Evolutionary conservation across 2,797 vertebrate genomes (phyloP).

Genomic region (Myotis planiceps): DNA sequence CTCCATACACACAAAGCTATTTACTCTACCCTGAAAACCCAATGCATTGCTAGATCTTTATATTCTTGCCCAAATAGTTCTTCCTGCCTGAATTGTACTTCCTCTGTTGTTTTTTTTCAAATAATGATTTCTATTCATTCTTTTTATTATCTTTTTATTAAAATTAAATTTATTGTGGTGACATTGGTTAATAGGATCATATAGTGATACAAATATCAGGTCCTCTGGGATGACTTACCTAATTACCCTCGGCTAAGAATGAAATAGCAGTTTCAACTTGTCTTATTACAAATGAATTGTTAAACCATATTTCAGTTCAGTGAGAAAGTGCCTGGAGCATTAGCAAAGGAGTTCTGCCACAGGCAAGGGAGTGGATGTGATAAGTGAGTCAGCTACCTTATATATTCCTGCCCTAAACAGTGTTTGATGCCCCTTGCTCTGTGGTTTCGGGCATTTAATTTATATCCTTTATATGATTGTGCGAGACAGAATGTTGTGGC

Average conservation of each 20-base stretch:
- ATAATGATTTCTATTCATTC: not conserved
- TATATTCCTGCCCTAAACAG: not conserved
- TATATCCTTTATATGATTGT: not conserved
- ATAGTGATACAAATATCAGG: not conserved
- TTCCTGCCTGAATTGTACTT: constrained; percentile 7
- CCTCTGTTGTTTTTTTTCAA: not conserved
- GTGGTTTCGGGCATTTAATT: not conserved
- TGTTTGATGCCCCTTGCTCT: not conserved
- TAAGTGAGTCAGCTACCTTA: not conserved
- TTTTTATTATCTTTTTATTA: not conserved
- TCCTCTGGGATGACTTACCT: not conserved
- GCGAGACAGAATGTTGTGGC: not conserved
- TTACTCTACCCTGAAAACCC: constrained; percentile 1
- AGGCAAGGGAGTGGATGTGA: not conserved
- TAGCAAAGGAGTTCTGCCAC: not conserved
- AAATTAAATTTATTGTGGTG: not conserved
- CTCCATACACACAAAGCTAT: not conserved
- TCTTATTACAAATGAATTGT: constrained; percentile 44
- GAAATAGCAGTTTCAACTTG: not conserved
- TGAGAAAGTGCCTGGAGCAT: not conserved
- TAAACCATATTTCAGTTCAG: not conserved
- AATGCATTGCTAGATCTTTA: not conserved
- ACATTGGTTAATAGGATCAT: not conserved
- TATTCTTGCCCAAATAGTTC: not conserved
- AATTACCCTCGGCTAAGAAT: constrained; percentile 22